phyloP scores from a whole-genome alignment of 2,797 vertebrate species.

The Diglossa cyanea region DNA sequence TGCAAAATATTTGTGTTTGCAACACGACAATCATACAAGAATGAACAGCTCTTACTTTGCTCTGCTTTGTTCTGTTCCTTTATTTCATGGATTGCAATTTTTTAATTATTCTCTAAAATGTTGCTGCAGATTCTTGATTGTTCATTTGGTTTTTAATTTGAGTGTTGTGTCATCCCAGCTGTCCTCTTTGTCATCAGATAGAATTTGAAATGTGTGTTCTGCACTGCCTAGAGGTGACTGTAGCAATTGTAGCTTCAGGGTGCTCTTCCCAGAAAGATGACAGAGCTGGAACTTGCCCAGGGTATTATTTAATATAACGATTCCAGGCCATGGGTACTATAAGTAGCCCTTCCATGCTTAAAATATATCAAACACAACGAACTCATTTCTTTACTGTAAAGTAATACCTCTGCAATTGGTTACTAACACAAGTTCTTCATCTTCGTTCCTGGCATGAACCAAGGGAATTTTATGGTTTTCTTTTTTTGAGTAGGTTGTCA shows the following conservation, averaged over 20 bases:
- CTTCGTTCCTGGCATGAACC: not conserved
- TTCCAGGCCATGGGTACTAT: not conserved
- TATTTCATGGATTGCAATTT: not conserved
- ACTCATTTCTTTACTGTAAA: not conserved
- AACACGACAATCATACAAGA: fast-evolving
- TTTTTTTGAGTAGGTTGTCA: not conserved
- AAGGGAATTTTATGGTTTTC: not conserved
- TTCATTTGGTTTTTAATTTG: not conserved
- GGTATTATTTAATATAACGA: not conserved
- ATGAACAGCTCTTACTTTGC: not conserved
- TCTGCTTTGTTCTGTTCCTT: not conserved
- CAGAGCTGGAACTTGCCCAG: not conserved
- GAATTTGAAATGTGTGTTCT: not conserved
- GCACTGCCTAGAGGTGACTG: not conserved
- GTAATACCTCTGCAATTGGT: not conserved
- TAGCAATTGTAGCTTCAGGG: not conserved
- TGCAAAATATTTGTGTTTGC: not conserved
- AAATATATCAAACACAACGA: not conserved
- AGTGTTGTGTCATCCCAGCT: not conserved
- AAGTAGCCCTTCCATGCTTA: not conserved
- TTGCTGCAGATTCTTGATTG: not conserved
- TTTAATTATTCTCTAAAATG: not conserved
- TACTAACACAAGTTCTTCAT: not conserved
- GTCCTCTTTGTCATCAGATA: not conserved
- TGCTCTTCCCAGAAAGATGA: not conserved